Evolutionary conservation across 2,888 invertebrate species (phyloP).

Genomic region (Acanthosoma haemorrhoidale): DNA sequence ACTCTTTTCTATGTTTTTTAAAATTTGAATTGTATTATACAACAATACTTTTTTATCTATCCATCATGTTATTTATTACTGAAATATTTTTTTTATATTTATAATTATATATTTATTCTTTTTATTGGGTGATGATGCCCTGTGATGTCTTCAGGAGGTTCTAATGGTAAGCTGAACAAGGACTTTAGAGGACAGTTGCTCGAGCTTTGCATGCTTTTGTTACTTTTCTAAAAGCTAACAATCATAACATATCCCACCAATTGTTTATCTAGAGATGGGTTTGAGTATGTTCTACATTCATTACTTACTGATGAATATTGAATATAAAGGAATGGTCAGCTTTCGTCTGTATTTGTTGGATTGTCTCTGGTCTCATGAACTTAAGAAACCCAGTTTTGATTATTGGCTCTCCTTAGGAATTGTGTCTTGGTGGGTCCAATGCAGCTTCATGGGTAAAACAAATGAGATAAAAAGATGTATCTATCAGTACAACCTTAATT

Average conservation of each 20-base stretch:
- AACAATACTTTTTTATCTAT: too few species aligned
- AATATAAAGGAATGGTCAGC: too few species aligned
- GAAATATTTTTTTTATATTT: not conserved
- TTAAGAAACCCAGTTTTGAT: too few species aligned
- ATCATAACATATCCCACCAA: not conserved
- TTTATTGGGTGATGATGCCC: slow-evolving; percentile 28
- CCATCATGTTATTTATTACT: not conserved
- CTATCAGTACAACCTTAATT: too few species aligned
- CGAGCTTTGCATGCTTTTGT: slow-evolving; percentile 8
- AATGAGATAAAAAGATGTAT: too few species aligned
- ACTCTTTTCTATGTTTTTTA: slow-evolving; percentile 1
- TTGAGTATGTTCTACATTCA: not conserved
- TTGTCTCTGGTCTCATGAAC: too few species aligned
- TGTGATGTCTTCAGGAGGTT: slow-evolving; percentile 26
- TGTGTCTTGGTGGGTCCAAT: too few species aligned
- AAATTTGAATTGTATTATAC: too few species aligned
- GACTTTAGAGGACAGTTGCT: slow-evolving; percentile 11
- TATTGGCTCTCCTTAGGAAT: too few species aligned
- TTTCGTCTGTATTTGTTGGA: too few species aligned
- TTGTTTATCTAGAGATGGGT: slow-evolving; percentile 22
- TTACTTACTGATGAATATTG: too few species aligned
- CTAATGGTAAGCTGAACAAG: slow-evolving; percentile 26
- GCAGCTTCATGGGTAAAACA: too few species aligned
- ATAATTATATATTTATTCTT: slow-evolving; percentile 16
- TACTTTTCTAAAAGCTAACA: not conserved